These are phyloP conservation scores for Cichladusa arquata DNA, from an alignment of 2,113 vertebrate genomes.

Conservation along the genomic window DNA sequence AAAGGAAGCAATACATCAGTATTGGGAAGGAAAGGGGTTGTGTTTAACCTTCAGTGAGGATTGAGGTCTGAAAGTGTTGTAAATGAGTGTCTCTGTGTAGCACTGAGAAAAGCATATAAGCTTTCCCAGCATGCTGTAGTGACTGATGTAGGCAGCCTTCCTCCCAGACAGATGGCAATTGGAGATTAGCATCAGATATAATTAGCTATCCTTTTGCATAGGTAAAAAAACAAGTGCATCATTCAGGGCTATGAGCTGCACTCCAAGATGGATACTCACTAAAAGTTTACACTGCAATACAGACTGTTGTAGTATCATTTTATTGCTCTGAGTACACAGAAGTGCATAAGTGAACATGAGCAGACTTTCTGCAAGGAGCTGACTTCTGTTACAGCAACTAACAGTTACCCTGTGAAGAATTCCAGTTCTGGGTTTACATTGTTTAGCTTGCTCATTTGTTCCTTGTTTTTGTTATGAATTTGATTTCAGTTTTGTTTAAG, in stretches of 20 bases:
- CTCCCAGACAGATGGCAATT: constrained; percentile 31
- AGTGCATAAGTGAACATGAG: background rate
- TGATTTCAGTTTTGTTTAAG: background rate
- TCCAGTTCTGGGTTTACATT: background rate
- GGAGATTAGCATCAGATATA: constrained; percentile 27
- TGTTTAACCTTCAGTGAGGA: background rate
- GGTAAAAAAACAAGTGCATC: background rate
- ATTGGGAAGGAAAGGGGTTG: background rate
- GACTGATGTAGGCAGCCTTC: constrained; percentile 36
- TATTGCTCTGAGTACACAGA: background rate
- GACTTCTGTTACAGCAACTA: background rate
- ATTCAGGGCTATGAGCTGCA: background rate
- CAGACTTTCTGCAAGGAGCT: background rate
- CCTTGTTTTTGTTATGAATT: background rate
- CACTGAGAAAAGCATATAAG: background rate
- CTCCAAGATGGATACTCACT: background rate
- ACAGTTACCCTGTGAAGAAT: background rate
- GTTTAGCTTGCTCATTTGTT: background rate
- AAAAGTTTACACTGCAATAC: background rate
- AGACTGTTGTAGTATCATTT: background rate
- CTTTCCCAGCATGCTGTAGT: background rate
- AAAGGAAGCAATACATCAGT: background rate
- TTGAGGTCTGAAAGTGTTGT: background rate
- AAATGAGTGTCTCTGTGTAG: background rate
- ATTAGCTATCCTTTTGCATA: constrained; percentile 9